These are phyloP conservation scores for Casuarius casuarius DNA, from an alignment of 2,113 vertebrate species.

Conservation along the genomic window DNA sequence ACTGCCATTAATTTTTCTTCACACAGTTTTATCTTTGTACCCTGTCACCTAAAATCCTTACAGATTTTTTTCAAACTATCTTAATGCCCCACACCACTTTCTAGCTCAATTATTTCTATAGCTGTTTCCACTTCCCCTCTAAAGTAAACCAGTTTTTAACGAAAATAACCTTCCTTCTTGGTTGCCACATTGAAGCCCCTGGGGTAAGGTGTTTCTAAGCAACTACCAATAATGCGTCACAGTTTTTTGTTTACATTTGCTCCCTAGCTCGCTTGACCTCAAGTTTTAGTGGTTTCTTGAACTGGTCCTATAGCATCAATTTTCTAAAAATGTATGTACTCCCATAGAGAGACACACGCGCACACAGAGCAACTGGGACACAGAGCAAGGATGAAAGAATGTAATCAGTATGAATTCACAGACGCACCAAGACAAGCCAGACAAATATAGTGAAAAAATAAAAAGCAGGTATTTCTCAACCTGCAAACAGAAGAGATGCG, in stretches of 20 bases:
- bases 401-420: not conserved
- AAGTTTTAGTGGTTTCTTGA: not conserved
- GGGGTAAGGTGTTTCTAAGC: not conserved
- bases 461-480: not conserved
- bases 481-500: not conserved
- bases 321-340: not conserved
- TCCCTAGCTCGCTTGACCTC: not conserved
- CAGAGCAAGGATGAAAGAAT: not conserved
- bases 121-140: not conserved
- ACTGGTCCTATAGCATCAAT: not conserved
- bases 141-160: not conserved
- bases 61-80: not conserved
- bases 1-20: not conserved
- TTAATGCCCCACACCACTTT: not conserved
- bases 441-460: not conserved
- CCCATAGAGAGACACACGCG: not conserved
- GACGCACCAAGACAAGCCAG: not conserved
- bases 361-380: not conserved
- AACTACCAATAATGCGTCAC: not conserved
- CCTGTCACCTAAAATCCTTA: not conserved
- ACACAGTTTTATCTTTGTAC: not conserved
- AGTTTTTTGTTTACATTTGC: not conserved
- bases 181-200: not conserved
- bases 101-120: not conserved
- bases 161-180: not conserved